Conservation (phyloP, 2,888 invertebrate genomes). For the Drosophila phalerata region DNA sequence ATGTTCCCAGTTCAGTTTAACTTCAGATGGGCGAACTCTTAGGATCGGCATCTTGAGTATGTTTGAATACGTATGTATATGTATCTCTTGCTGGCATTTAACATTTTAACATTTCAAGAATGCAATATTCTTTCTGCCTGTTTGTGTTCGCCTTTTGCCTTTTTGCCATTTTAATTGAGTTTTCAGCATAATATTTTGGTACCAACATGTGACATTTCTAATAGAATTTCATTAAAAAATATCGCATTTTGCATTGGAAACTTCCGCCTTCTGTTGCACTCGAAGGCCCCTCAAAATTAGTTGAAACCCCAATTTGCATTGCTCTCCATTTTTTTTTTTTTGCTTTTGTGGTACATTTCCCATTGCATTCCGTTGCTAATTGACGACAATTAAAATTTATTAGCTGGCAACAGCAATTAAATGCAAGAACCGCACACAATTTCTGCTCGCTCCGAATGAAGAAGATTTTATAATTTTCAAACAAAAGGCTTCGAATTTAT, state of each 20-base stretch:
- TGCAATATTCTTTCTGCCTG: slow-evolving; percentile 25
- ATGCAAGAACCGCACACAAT: slow-evolving; percentile 63
- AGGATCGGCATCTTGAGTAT: slow-evolving; percentile 38
- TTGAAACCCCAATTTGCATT: slow-evolving; percentile 56
- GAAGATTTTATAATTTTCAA: slow-evolving; percentile 39
- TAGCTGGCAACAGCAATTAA: slow-evolving; percentile 81
- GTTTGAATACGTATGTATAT: slow-evolving; percentile 5
- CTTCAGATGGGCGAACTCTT: slow-evolving; percentile 2
- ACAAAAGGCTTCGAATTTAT: slow-evolving; percentile 12
- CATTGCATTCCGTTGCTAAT: slow-evolving; percentile 76
- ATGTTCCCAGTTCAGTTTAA: slow-evolving; percentile 41
- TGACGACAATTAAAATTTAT: slow-evolving; percentile 81
- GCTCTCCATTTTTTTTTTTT: slow-evolving; percentile 16
- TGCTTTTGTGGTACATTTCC: slow-evolving; percentile 47
- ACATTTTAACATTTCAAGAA: slow-evolving; percentile 13
- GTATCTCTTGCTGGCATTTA: slow-evolving; percentile 16
- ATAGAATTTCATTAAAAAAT: slow-evolving; percentile 48
- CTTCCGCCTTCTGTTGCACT: slow-evolving; percentile 53
- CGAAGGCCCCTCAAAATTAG: slow-evolving; percentile 51
- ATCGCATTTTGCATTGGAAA: slow-evolving; percentile 26
- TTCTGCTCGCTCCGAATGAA: slow-evolving; percentile 20
- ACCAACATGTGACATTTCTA: slow-evolving; percentile 45
- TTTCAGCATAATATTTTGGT: slow-evolving; percentile 6
- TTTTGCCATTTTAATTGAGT: slow-evolving; percentile 17
- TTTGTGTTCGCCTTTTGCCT: neutral